Base-by-base conservation (phyloP, 2,888 invertebrate genomes). In the Hirtodrosophila confusa region DNA sequence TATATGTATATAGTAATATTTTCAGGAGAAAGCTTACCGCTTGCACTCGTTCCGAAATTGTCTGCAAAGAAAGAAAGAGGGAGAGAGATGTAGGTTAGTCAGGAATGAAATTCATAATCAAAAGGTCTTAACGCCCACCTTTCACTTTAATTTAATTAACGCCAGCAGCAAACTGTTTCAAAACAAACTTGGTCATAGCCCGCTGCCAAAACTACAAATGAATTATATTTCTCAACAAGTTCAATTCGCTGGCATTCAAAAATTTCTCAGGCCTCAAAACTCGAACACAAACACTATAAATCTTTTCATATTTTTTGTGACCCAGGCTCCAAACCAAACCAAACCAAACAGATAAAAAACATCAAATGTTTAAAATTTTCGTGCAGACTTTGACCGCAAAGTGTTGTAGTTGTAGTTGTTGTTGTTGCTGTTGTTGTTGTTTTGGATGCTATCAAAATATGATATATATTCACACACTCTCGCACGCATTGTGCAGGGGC, bases 21-120 rank as follows among this genome's bases (percentile, higher is more conserved):
- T 45, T 43, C 40, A 47, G 29, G 53, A 57, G 55, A 73, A 70
- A 69, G 39, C 90, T 90, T 88, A 90, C 90, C 90, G 73, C 90
- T 90, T 88, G 90, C 90, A 90, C 90, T 90, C 88, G 90, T 90
- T 78, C 90, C 90, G 71, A 90, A 90, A 79, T 90, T 90, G 82
- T 90, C 90, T 90, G 89, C 47, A 90, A 90, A 29, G 44, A 41
- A 23, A 64, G 10, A 41, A 23, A 64, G 10, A 24, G 56, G 65
- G 12, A 64, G 33, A 58, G 37, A 57, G 44, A 51, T 37, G 58
- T 35, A 50, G 29, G 60, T 76, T 63, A 75, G 60, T 74, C n/a
- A 40, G 11, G 41, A 49, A 31, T 48, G 17, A 17, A 17, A 27
- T 27, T 44, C 4, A 41, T 44, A 27, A 40, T 45, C 49, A 45